Evolutionary conservation across 2,113 vertebrate genomes (phyloP).

Genomic region (Trichomycterus rosablanca): DNA sequence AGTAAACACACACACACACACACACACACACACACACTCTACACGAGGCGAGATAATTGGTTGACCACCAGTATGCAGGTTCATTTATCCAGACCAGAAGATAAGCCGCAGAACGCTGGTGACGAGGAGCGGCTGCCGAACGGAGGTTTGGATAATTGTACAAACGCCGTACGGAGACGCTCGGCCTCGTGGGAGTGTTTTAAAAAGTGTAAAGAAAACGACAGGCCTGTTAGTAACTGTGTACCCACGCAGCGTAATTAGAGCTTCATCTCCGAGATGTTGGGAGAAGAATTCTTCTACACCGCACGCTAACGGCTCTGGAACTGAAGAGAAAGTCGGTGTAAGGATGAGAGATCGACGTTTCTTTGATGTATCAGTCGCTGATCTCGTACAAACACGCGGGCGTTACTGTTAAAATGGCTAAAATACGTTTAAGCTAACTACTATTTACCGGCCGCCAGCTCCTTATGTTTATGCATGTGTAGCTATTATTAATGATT

Average conservation of each 20-base stretch:
- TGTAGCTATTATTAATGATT: no score
- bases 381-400: no score
- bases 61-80: slow-evolving; percentile 8
- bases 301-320: background rate
- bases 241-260: background rate
- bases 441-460: no score
- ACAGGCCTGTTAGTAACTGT: background rate
- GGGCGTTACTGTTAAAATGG: no score
- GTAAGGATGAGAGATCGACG: no score
- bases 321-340: no score
- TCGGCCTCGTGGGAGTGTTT: background rate
- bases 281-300: background rate
- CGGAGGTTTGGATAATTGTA: slow-evolving; percentile 13
- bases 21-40: background rate
- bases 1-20: background rate
- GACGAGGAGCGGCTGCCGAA: no score
- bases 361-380: no score
- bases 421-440: no score
- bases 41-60: slow-evolving; percentile 24
- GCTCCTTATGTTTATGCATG: no score
- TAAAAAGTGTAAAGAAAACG: background rate
- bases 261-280: background rate
- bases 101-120: background rate
- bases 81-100: slow-evolving; percentile 1
- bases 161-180: background rate